A percentile compares a stretch with the other conserved stretches of the same genome.
phyloP scores from a whole-genome alignment of 2,797 vertebrate species.

The Tolypeutes matacus region DNA sequence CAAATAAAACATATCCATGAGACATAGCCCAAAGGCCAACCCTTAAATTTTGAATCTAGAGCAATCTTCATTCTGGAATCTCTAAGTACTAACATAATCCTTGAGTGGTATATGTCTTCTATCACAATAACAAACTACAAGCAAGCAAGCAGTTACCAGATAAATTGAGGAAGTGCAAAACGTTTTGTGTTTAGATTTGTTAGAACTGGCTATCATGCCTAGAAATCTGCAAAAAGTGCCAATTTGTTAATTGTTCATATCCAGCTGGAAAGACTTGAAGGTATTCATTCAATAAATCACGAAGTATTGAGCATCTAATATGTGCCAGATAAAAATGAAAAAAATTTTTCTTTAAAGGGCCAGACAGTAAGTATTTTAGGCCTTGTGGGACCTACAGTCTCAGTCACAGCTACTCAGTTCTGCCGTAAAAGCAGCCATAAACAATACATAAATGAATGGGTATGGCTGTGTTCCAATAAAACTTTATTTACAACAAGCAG shows the following conservation, averaged over 20 bases:
- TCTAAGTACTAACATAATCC: not conserved
- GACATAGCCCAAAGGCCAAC: constrained; percentile 49
- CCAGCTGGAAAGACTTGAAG: not conserved
- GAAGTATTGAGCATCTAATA: not conserved
- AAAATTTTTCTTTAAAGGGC: not conserved
- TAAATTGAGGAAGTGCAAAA: not conserved
- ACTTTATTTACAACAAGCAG: not conserved
- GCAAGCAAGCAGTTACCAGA: not conserved
- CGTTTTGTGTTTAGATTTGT: not conserved
- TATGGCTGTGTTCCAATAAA: not conserved
- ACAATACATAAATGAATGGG: not conserved
- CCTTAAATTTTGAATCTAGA: constrained; percentile 30
- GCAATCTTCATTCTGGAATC: constrained; percentile 61
- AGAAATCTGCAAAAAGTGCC: not conserved
- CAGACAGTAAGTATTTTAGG: constrained; percentile 54
- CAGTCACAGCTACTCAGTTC: not conserved
- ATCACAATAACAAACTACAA: not conserved
- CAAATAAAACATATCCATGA: constrained; percentile 69
- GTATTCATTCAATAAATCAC: constrained; percentile 16
- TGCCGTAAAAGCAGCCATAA: not conserved
- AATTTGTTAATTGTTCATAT: not conserved
- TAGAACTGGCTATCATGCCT: not conserved
- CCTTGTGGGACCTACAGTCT: not conserved
- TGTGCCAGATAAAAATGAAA: not conserved
- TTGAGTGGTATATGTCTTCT: not conserved